Evolutionary conservation across 2,888 invertebrate genomes (phyloP).

Genomic region (Cotesia congregata): DNA sequence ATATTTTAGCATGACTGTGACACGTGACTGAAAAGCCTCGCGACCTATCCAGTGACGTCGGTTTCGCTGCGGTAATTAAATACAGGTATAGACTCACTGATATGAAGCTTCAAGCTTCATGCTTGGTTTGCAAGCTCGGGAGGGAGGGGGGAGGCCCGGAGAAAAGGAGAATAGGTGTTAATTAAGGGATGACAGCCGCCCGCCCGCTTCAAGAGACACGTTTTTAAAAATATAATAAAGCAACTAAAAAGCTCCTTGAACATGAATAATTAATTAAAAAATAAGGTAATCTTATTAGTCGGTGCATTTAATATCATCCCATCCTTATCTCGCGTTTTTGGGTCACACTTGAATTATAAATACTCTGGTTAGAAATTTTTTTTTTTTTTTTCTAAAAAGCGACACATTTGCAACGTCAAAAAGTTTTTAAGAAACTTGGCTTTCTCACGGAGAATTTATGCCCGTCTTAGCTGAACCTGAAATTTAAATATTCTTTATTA

Average conservation of each 20-base stretch:
- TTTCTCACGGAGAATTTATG: conserved; percentile 49
- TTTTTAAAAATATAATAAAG: background rate
- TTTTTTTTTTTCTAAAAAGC: too few relatives aligned
- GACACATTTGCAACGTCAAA: conserved; percentile 9
- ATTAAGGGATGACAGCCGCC: conserved; percentile 24
- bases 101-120: conserved; percentile 4
- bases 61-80: conserved; percentile 39
- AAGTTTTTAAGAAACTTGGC: conserved; percentile 23
- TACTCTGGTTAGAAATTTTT: background rate
- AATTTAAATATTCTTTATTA: conserved; percentile 49
- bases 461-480: conserved; percentile 43
- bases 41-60: conserved; percentile 31
- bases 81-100: conserved; percentile 11
- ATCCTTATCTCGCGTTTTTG: background rate
- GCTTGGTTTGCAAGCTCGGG: too few relatives aligned
- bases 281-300: background rate
- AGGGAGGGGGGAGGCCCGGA: background rate
- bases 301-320: background rate
- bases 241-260: background rate
- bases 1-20: conserved; percentile 28
- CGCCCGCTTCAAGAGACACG: background rate
- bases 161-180: conserved; percentile 34
- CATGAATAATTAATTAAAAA: background rate
- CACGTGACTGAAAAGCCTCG: conserved; percentile 31
- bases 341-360: conserved; percentile 32